These are phyloP conservation scores for Oncorhynchus kisutch DNA, from an alignment of 2,113 vertebrate species.

Conservation along the genomic window DNA sequence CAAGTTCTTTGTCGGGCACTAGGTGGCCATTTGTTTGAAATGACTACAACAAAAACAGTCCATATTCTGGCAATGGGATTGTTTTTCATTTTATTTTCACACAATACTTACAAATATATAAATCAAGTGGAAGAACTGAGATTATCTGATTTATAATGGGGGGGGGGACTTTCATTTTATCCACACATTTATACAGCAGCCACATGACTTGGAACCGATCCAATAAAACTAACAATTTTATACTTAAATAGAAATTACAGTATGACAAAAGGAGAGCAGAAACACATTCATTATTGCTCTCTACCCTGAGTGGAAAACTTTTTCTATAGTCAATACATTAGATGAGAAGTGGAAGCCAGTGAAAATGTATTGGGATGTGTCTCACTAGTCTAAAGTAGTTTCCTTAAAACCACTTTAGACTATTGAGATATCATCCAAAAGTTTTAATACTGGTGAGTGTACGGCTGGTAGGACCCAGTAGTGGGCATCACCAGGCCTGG, in stretches of 20 bases:
- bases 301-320: slow-evolving; percentile 11
- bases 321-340: no score
- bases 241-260: slow-evolving; percentile 63
- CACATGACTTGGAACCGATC: slow-evolving; percentile 16
- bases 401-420: background rate
- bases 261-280: slow-evolving; percentile 22
- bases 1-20: no score
- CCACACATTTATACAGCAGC: slow-evolving; percentile 14
- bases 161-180: background rate
- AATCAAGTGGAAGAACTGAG: background rate
- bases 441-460: slow-evolving; percentile 65
- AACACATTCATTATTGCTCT: slow-evolving; percentile 63
- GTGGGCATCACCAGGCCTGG: slow-evolving; percentile 59
- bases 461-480: slow-evolving; percentile 41
- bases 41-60: no score
- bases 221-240: slow-evolving; percentile 36
- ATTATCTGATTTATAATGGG: background rate
- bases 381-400: background rate
- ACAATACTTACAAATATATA: background rate
- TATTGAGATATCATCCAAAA: background rate
- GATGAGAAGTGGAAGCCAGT: background rate
- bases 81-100: background rate
- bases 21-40: no score
- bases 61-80: background rate
- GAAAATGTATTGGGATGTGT: background rate